Percentiles rank a stretch among this genome's conserved stretches.
Conservation (phyloP, 1,140 invertebrate species). For the Idris sp. region DNA sequence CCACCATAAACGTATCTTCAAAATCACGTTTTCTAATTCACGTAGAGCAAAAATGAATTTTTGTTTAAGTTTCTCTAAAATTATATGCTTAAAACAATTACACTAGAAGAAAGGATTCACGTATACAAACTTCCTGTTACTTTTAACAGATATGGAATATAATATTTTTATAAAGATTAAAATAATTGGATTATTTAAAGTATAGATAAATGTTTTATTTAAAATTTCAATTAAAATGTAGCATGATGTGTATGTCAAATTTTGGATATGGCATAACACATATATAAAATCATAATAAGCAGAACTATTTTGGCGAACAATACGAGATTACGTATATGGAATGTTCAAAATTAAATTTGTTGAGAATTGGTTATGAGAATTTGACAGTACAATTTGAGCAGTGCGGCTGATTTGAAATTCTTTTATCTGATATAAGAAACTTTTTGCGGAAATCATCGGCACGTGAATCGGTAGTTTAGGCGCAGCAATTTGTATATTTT, state of each 20-base stretch:
- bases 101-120: no score
- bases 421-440: conserved; percentile 54
- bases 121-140: no score
- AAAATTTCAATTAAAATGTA: no score
- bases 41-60: conserved; percentile 5
- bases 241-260: no score
- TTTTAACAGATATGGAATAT: no score
- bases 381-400: conserved; percentile 19
- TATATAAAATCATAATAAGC: no score
- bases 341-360: neutral
- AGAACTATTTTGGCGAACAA: conserved; percentile 3
- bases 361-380: conserved; percentile 44
- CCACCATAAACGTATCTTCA: conserved; percentile 28
- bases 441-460: conserved; percentile 56
- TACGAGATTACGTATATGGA: conserved; percentile 28
- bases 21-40: conserved; percentile 37
- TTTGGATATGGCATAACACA: no score
- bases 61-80: neutral
- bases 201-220: no score
- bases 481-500: conserved; percentile 56
- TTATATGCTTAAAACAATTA: no score
- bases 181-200: no score
- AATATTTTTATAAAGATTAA: no score
- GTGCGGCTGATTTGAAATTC: conserved; percentile 36
- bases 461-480: conserved; percentile 62